These are phyloP conservation scores for Synanthedon vespiformis DNA, from an alignment of 2,888 invertebrate species.

Conservation along the genomic window DNA sequence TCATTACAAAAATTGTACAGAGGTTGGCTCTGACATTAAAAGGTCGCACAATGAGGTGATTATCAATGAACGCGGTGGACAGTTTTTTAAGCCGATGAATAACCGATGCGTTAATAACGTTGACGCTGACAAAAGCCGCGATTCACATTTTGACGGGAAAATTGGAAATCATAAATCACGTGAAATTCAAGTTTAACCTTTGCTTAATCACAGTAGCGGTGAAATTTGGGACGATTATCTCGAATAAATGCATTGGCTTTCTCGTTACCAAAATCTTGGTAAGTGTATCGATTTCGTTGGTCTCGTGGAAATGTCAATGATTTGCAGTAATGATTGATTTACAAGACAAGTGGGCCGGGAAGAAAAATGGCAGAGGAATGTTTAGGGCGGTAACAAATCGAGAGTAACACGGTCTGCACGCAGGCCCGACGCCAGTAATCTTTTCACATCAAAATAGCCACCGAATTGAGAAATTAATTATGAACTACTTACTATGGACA, in stretches of 20 bases:
- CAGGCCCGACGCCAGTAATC: too few relatives aligned
- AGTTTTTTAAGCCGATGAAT: background rate
- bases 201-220: constrained; percentile 14
- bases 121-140: constrained; percentile 15
- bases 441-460: too few relatives aligned
- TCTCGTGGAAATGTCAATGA: constrained; percentile 36
- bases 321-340: constrained; percentile 32
- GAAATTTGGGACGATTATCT: constrained; percentile 37
- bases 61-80: constrained; percentile 4
- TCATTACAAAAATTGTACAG: too few relatives aligned
- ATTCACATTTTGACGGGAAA: constrained; percentile 23
- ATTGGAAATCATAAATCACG: constrained; percentile 45
- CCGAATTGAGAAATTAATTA: too few relatives aligned
- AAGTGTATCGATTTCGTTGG: constrained; percentile 19
- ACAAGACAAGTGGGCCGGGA: constrained; percentile 13
- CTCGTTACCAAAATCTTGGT: constrained; percentile 13
- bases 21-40: background rate
- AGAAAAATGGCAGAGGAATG: constrained; percentile 12
- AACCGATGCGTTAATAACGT: constrained; percentile 9
- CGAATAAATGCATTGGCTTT: constrained; percentile 33
- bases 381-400: constrained; percentile 22
- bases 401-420: too few relatives aligned
- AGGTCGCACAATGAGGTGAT: constrained; percentile 5
- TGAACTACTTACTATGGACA: too few relatives aligned
- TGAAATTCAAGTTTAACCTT: constrained; percentile 41